Conservation (phyloP, 2,113 vertebrate species). For the Agapornis roseicollis region DNA sequence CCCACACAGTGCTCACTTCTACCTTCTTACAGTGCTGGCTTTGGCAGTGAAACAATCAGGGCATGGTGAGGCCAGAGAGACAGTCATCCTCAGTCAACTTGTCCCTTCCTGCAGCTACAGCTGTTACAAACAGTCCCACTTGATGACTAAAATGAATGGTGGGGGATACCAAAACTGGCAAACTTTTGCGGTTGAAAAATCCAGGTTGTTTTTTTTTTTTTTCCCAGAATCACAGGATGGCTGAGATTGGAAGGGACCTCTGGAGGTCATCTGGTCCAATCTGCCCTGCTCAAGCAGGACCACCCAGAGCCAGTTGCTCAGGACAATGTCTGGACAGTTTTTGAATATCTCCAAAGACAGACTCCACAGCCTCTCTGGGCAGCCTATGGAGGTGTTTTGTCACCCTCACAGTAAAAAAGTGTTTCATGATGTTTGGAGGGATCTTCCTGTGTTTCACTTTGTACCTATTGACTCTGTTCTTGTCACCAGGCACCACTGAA, state of each 20-base stretch:
- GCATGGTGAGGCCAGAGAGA: not conserved
- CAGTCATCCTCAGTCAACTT: not conserved
- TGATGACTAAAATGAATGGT: not conserved
- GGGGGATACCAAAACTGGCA: not conserved
- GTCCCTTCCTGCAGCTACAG: not conserved
- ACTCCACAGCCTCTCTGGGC: not conserved
- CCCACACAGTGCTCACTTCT: fast-evolving
- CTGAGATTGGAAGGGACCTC: not conserved
- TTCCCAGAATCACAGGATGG: not conserved
- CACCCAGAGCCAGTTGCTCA: not conserved
- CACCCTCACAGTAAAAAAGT: not conserved
- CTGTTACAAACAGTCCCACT: not conserved
- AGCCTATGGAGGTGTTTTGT: not conserved
- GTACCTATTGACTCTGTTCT: not conserved
- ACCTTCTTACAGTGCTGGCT: not conserved
- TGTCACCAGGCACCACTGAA: not conserved
- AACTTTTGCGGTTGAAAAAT: not conserved
- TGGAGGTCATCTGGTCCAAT: not conserved
- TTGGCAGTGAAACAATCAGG: not conserved
- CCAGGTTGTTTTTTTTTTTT: not conserved
- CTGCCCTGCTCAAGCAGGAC: not conserved
- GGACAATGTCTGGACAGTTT: not conserved
- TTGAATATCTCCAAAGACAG: not conserved
- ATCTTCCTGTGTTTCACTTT: not conserved
- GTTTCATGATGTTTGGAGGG: not conserved